Percentiles rank a stretch among this genome's conserved stretches.
phyloP scores from a whole-genome alignment of 2,888 invertebrate genomes.

The Dexiosoma caninum region DNA sequence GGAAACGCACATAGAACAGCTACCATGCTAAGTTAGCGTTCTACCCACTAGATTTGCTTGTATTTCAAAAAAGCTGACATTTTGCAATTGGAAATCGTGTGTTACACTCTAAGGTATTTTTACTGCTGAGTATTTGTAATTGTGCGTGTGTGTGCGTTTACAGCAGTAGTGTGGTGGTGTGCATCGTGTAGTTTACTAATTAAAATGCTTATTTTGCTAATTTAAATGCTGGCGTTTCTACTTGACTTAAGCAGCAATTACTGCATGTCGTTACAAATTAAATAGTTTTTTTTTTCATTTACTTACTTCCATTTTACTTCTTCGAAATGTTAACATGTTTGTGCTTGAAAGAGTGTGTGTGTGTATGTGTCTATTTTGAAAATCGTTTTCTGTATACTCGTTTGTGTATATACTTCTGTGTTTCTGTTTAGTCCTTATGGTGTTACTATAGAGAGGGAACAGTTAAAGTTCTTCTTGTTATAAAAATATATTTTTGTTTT shows the following conservation, averaged over 20 bases:
- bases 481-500: neutral
- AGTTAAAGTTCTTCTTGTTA: conserved; percentile 29
- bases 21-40: too few relatives aligned
- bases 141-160: neutral
- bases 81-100: conserved; percentile 31
- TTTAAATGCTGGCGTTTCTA: conserved; percentile 70
- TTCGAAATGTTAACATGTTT: conserved; percentile 14
- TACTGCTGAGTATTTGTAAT: neutral
- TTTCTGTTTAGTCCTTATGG: conserved; percentile 5
- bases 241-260: conserved; percentile 68
- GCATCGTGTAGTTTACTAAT: conserved; percentile 69
- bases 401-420: neutral
- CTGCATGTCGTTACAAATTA: conserved; percentile 66
- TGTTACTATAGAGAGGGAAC: neutral
- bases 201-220: conserved; percentile 72
- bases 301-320: conserved; percentile 1
- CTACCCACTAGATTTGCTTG: too few relatives aligned
- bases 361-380: neutral
- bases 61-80: too few relatives aligned
- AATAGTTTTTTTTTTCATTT: conserved; percentile 49
- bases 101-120: neutral
- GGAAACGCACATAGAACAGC: too few relatives aligned
- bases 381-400: neutral
- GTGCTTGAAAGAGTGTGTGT: neutral
- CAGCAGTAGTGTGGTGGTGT: neutral